These are phyloP conservation scores for Merops nubicus DNA, from an alignment of 2,113 vertebrate genomes.

Conservation along the genomic window DNA sequence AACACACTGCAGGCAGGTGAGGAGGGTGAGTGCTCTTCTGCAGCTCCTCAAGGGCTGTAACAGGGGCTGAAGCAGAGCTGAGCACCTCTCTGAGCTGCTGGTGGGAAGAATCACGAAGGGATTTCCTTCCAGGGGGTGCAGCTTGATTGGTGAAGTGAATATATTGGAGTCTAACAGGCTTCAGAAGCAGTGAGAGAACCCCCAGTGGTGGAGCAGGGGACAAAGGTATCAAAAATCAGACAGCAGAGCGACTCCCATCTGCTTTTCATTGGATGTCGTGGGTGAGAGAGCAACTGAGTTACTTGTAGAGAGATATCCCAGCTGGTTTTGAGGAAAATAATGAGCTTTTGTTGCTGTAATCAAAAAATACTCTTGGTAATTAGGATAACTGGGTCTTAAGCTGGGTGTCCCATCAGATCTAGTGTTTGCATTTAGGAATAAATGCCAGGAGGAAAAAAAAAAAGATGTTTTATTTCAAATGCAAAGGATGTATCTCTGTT, in stretches of 20 bases:
- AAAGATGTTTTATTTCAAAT: not conserved
- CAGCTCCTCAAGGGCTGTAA: no score
- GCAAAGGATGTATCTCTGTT: not conserved
- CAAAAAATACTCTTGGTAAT: not conserved
- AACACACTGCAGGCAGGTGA: no score
- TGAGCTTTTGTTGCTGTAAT: not conserved
- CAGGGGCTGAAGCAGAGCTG: not conserved
- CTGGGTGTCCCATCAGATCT: not conserved
- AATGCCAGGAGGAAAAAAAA: not conserved
- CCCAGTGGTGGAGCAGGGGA: not conserved
- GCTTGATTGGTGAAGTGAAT: no score
- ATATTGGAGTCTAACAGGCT: not conserved
- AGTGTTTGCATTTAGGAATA: not conserved
- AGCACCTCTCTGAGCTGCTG: not conserved
- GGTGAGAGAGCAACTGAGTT: not conserved
- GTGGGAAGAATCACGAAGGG: not conserved
- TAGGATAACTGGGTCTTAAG: not conserved
- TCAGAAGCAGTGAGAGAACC: not conserved
- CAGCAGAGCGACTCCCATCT: not conserved
- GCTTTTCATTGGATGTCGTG: not conserved
- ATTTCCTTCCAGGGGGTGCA: no score
- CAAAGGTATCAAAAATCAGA: not conserved
- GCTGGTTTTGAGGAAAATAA: not conserved
- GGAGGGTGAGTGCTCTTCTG: no score
- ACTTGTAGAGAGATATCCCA: not conserved